phyloP scores from a whole-genome alignment of 2,113 vertebrate genomes.

The Rutilus rutilus region DNA sequence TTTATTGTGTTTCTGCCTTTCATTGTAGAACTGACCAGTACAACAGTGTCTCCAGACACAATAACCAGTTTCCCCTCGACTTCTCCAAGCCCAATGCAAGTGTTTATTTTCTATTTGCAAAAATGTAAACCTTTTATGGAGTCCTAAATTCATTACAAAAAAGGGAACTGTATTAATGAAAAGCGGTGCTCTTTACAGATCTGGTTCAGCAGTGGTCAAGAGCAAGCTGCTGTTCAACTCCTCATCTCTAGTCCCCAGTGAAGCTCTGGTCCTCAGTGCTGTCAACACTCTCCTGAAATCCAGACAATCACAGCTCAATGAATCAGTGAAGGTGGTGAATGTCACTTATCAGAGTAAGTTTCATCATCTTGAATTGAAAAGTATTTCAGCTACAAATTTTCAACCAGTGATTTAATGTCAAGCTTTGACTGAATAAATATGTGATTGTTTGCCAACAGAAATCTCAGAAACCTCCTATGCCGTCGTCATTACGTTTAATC shows the following conservation, averaged over 20 bases:
- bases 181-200: not conserved
- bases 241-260: constrained; percentile 29
- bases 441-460: no score
- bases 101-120: not conserved
- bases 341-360: not conserved
- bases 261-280: constrained; percentile 24
- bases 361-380: no score
- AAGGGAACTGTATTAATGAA: not conserved
- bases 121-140: not conserved
- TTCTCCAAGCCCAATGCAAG: not conserved
- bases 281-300: not conserved
- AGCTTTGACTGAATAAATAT: no score
- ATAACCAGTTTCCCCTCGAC: not conserved
- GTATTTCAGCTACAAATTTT: no score
- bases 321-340: constrained; percentile 11
- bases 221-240: constrained; percentile 22
- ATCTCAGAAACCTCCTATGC: no score
- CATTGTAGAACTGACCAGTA: no score
- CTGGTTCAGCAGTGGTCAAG: not conserved
- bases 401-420: no score
- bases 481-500: no score
- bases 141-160: not conserved
- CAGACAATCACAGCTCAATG: not conserved
- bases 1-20: no score
- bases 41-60: not conserved